phyloP scores from a whole-genome alignment of 1,140 invertebrate genomes.

The Olivierus martensii region DNA sequence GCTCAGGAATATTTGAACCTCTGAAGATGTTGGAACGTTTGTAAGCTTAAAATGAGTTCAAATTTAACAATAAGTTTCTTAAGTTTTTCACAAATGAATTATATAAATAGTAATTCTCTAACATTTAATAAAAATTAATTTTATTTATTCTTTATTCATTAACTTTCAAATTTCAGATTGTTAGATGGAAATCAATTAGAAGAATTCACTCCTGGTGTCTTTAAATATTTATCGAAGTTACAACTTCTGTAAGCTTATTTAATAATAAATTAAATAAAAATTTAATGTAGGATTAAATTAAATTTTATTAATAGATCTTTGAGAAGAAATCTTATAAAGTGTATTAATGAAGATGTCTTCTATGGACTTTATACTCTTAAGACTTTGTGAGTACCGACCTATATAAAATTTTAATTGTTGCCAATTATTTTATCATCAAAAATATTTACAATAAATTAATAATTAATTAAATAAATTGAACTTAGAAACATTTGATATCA shows the following conservation, averaged over 20 bases:
- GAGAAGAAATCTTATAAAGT: slow-evolving; percentile 2
- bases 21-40: slow-evolving; percentile 18
- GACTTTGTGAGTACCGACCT: slow-evolving; percentile 7
- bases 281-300: too few species aligned
- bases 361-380: neutral
- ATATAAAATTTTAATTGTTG: too few species aligned
- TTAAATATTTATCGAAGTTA: neutral
- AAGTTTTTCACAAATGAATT: neutral
- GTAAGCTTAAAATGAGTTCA: too few species aligned
- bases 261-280: too few species aligned
- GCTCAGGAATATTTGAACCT: neutral
- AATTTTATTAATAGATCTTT: slow-evolving; percentile 1
- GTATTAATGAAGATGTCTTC: neutral
- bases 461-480: too few species aligned
- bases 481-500: too few species aligned
- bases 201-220: neutral
- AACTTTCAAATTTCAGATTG: neutral
- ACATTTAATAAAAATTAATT: neutral
- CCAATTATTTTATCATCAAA: too few species aligned
- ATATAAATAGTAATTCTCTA: neutral
- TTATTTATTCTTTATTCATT: too few species aligned
- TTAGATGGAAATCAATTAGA: slow-evolving; percentile 3
- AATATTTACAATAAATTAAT: too few species aligned
- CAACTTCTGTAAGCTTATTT: slow-evolving; percentile 5
- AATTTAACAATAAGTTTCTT: slow-evolving; percentile 22